A percentile compares a stretch with the other conserved stretches of the same genome.
phyloP scores from a whole-genome alignment of 2,888 invertebrate genomes.

The Mimachlamys varia region DNA sequence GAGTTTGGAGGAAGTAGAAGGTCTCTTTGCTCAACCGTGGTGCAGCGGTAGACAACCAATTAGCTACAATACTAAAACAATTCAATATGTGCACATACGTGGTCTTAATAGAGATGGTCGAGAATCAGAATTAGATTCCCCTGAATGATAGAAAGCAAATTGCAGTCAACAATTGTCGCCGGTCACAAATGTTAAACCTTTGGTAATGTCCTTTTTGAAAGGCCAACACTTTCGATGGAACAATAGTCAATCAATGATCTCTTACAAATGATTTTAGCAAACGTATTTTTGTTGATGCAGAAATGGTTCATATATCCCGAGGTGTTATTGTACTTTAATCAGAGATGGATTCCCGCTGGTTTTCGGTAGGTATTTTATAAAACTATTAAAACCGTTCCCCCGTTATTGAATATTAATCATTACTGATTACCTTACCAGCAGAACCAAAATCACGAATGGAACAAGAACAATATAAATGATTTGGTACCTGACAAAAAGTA shows the following conservation, averaged over 20 bases:
- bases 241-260: background rate
- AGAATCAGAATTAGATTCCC: constrained; percentile 78
- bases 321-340: background rate
- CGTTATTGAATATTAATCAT: no score
- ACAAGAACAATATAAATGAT: no score
- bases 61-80: constrained; percentile 76
- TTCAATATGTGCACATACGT: constrained; percentile 82
- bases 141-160: constrained; percentile 61
- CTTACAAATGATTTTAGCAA: background rate
- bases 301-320: constrained; percentile 34
- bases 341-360: background rate
- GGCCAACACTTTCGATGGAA: background rate
- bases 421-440: no score
- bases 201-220: background rate
- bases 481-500: no score
- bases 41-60: constrained; percentile 64
- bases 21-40: constrained; percentile 80
- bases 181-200: background rate
- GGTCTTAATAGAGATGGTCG: constrained; percentile 81
- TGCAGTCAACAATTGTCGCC: background rate
- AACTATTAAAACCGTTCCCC: background rate
- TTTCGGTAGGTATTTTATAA: background rate
- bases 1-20: constrained; percentile 83
- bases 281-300: background rate
- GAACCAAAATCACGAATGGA: no score